Percentiles rank a stretch among this genome's conserved stretches.
phyloP scores from a whole-genome alignment of 2,888 invertebrate genomes.

The Ophion costatus region DNA sequence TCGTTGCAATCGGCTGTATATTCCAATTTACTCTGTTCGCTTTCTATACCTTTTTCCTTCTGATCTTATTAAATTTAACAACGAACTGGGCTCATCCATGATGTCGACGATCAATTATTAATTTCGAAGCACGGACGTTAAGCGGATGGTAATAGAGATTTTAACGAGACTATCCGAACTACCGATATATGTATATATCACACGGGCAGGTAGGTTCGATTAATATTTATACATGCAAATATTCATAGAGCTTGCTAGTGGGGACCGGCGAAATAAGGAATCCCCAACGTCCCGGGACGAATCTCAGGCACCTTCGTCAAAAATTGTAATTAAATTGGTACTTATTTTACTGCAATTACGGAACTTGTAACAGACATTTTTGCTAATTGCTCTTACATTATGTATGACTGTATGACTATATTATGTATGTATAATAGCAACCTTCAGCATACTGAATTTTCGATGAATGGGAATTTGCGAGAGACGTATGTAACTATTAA shows the following conservation, averaged over 20 bases:
- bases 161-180: constrained; percentile 32
- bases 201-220: not conserved
- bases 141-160: constrained; percentile 43
- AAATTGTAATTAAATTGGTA: not conserved
- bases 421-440: no score
- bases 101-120: constrained; percentile 43
- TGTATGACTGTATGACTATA: no score
- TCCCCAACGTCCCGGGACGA: not conserved
- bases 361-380: not conserved
- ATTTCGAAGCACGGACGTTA: constrained; percentile 20
- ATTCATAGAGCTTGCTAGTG: not conserved
- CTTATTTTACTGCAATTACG: not conserved
- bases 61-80: constrained; percentile 35
- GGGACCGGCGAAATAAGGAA: not conserved
- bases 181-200: not conserved
- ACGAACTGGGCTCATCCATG: constrained; percentile 13
- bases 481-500: no score
- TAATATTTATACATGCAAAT: not conserved
- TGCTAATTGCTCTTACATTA: not conserved
- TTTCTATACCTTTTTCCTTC: not conserved
- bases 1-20: constrained; percentile 16
- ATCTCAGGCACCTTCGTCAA: not conserved
- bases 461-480: no score
- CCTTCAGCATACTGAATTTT: no score
- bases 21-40: not conserved